Percentiles rank a stretch among this genome's conserved stretches.
phyloP scores from a whole-genome alignment of 2,888 invertebrate genomes.

The Acheta domesticus region DNA sequence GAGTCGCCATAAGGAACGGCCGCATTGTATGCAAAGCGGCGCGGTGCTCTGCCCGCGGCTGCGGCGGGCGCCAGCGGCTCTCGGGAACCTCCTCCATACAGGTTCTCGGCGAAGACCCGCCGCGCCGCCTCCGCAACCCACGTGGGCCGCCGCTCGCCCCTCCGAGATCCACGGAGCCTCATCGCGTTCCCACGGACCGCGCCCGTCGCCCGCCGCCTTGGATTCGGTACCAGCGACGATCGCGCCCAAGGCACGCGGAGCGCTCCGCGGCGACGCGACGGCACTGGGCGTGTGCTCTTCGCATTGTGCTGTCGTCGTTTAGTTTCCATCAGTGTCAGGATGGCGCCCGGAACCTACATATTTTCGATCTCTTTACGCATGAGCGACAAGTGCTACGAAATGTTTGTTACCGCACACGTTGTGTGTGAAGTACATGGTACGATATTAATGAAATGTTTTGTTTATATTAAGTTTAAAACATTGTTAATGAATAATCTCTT shows the following conservation, averaged over 20 bases:
- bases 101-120: too few species aligned
- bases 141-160: background rate
- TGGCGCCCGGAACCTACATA: background rate
- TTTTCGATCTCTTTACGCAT: background rate
- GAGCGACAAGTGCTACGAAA: too few species aligned
- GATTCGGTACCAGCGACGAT: too few species aligned
- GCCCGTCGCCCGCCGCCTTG: too few species aligned
- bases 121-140: background rate
- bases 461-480: too few species aligned
- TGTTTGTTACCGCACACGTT: too few species aligned
- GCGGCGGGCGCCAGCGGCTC: background rate
- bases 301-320: conserved; percentile 1
- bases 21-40: conserved; percentile 1
- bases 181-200: too few species aligned
- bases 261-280: background rate
- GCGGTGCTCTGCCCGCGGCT: background rate
- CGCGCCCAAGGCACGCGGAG: too few species aligned
- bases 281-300: background rate
- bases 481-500: too few species aligned
- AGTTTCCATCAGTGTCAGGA: background rate
- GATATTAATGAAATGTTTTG: too few species aligned
- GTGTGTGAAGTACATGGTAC: too few species aligned
- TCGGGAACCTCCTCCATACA: background rate
- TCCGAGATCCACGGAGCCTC: too few species aligned
- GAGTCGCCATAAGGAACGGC: conserved; percentile 9